Percentiles rank a stretch among this genome's conserved stretches.
phyloP scores from a whole-genome alignment of 1,140 invertebrate species.

The Dufourea novaeangliae region DNA sequence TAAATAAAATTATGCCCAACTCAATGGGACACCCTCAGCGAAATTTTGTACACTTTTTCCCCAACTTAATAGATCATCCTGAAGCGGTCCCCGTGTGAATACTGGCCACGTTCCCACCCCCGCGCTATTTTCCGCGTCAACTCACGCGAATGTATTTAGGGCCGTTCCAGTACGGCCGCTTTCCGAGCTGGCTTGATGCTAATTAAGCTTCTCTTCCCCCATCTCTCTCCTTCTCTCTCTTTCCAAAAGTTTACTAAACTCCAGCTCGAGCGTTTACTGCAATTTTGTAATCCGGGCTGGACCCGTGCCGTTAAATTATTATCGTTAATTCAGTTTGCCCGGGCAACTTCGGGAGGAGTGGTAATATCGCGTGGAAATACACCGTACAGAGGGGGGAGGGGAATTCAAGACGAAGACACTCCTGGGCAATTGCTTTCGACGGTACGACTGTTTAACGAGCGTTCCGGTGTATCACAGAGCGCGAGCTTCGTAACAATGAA shows the following conservation, averaged over 20 bases:
- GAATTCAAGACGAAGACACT: constrained; percentile 13
- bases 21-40: too few relatives aligned
- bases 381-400: background rate
- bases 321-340: constrained; percentile 42
- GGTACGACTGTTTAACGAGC: constrained; percentile 33
- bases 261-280: constrained; percentile 41
- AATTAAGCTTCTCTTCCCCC: constrained; percentile 41
- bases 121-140: constrained; percentile 47
- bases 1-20: too few relatives aligned
- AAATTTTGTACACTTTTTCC: too few relatives aligned
- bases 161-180: constrained; percentile 14
- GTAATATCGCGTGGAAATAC: constrained; percentile 13
- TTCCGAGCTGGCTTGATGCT: constrained; percentile 23
- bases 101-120: constrained; percentile 2
- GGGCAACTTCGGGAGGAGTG: constrained; percentile 18
- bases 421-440: background rate
- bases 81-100: constrained; percentile 13
- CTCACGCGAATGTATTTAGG: constrained; percentile 55
- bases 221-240: background rate
- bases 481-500: background rate
- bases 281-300: constrained; percentile 41
- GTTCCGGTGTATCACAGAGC: background rate
- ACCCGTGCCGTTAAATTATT: constrained; percentile 42
- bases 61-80: background rate
- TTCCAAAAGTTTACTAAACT: constrained; percentile 38